Percentiles rank a stretch among this genome's conserved stretches.
Evolutionary conservation across 1,140 invertebrate species (phyloP).

Genomic region (Polyergus mexicanus): DNA sequence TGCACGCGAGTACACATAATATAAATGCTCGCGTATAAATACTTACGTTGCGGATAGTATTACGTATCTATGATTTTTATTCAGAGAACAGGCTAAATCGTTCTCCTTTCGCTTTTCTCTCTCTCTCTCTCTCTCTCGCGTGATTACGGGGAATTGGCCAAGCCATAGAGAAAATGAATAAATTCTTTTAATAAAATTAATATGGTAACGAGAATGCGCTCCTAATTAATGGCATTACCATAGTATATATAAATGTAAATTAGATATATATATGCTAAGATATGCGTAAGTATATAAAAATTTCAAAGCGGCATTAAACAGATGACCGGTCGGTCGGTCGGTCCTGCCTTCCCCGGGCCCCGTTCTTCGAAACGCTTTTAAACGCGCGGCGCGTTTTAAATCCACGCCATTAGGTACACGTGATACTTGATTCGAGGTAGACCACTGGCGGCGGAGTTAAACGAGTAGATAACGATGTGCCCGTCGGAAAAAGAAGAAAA

Average conservation of each 20-base stretch:
- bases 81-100: not conserved
- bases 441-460: conserved; percentile 64
- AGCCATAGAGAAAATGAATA: not conserved
- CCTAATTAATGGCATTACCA: conserved; percentile 55
- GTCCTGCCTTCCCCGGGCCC: not conserved
- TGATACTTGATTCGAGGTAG: conserved; percentile 68
- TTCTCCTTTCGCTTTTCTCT: not conserved
- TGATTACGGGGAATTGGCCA: not conserved
- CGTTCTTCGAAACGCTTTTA: conserved; percentile 22
- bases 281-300: conserved; percentile 55
- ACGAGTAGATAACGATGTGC: conserved; percentile 70
- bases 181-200: conserved; percentile 49
- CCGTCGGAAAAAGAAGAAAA: conserved; percentile 47
- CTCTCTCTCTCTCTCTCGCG: not conserved
- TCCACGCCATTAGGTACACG: conserved; percentile 63
- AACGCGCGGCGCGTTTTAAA: conserved; percentile 39
- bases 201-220: conserved; percentile 27
- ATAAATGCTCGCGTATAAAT: conserved; percentile 40
- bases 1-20: conserved; percentile 18
- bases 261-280: conserved; percentile 48
- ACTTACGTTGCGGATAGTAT: not conserved
- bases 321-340: conserved; percentile 41
- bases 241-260: conserved; percentile 63
- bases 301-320: conserved; percentile 51
- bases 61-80: conserved; percentile 28